These are phyloP conservation scores for Torymus aiolomorphi DNA, from an alignment of 2,888 invertebrate genomes.

Conservation along the genomic window DNA sequence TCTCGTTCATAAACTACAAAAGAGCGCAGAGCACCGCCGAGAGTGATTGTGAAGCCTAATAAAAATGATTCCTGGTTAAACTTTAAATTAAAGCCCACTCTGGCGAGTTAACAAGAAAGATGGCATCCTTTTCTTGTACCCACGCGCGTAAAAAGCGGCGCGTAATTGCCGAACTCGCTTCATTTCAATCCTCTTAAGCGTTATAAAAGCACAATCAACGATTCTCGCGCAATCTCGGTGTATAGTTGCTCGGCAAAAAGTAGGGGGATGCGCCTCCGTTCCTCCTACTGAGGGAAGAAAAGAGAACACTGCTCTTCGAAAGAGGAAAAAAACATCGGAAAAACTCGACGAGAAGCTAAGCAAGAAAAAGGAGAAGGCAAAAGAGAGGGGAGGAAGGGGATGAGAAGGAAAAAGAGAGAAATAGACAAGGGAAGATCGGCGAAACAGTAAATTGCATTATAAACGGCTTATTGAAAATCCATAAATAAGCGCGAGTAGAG, in stretches of 20 bases:
- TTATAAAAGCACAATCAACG: slow-evolving; percentile 30
- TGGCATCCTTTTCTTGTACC: background rate
- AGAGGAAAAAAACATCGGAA: slow-evolving; percentile 3
- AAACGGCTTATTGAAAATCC: slow-evolving; percentile 57
- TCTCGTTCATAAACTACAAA: too few species aligned
- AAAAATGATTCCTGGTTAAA: background rate
- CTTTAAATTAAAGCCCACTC: slow-evolving; percentile 9
- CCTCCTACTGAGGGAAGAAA: background rate
- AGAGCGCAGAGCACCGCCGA: too few species aligned
- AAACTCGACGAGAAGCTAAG: background rate
- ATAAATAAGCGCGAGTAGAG: slow-evolving; percentile 47
- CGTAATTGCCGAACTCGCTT: slow-evolving; percentile 22
- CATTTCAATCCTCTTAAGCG: slow-evolving; percentile 39
- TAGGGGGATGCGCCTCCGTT: too few species aligned
- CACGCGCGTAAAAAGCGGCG: background rate
- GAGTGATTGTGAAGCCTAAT: background rate
- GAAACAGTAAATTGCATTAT: slow-evolving; percentile 54
- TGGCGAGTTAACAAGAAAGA: slow-evolving; percentile 20
- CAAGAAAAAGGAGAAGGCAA: background rate
- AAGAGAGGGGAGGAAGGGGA: background rate
- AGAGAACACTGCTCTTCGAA: background rate
- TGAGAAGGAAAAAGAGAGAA: background rate
- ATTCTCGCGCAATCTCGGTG: background rate
- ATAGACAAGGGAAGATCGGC: background rate
- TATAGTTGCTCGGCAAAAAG: too few species aligned